Conservation (phyloP, 2,888 invertebrate species). For the Labia minor region DNA sequence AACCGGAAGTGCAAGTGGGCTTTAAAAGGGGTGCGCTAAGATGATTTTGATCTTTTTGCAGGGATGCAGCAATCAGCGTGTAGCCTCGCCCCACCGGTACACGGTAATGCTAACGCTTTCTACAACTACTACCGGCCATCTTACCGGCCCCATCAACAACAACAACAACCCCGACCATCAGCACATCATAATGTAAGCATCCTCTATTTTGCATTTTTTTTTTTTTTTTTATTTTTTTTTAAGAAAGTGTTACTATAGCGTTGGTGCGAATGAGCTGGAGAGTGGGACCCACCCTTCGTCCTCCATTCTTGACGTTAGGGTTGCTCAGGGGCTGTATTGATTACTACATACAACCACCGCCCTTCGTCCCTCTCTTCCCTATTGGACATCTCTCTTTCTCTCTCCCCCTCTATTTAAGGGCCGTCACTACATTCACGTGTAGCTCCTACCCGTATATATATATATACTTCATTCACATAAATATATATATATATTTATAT, state of each 20-base stretch:
- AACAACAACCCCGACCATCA: not conserved
- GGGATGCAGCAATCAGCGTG: not conserved
- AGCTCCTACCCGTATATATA: no score
- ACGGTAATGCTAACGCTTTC: not conserved
- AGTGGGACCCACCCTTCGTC: not conserved
- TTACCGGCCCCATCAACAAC: not conserved
- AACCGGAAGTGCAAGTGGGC: not conserved
- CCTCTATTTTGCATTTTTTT: not conserved
- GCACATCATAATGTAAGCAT: not conserved
- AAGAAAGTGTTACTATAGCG: not conserved
- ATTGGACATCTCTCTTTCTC: not conserved
- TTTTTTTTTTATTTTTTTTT: not conserved
- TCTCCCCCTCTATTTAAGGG: not conserved
- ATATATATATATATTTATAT: no score
- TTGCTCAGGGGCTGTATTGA: not conserved
- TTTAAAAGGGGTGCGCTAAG: not conserved
- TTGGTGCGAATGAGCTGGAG: not conserved
- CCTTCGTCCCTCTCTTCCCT: not conserved
- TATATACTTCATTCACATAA: no score
- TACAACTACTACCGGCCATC: conserved; percentile 5
- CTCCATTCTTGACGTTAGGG: not conserved
- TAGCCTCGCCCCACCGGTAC: not conserved
- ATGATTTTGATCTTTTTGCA: not conserved
- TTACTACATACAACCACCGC: conserved; percentile 7
- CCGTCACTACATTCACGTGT: not conserved